Evolutionary conservation across 2,888 invertebrate genomes (phyloP).

Genomic region (Tenthredo amoena): DNA sequence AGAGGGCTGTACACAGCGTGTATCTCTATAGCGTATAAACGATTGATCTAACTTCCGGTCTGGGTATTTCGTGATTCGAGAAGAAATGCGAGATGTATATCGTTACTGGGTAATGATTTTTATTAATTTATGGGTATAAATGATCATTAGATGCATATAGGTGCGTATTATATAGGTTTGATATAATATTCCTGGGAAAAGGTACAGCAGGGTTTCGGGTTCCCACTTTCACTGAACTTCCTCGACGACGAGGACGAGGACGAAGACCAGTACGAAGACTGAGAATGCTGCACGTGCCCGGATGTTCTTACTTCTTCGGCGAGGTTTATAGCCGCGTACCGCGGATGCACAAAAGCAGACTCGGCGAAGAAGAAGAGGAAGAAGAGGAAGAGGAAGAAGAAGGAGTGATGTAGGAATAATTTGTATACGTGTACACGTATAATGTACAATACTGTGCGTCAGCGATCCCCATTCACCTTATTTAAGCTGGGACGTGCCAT

Average conservation of each 20-base stretch:
- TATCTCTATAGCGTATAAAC: background rate
- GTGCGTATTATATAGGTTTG: background rate
- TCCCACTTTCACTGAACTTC: slow-evolving; percentile 14
- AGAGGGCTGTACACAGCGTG: background rate
- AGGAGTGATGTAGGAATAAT: background rate
- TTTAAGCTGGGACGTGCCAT: background rate
- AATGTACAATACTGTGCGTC: background rate
- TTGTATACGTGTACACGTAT: background rate
- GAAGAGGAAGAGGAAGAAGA: background rate
- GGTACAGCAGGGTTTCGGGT: slow-evolving; percentile 6
- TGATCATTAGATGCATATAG: background rate
- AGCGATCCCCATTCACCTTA: slow-evolving; percentile 2
- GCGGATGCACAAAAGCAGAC: background rate
- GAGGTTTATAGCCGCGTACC: background rate
- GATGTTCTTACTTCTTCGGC: slow-evolving; percentile 32
- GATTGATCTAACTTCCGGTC: background rate
- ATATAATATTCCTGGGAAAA: slow-evolving; percentile 22
- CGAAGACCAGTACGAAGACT: background rate
- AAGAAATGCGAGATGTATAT: too few relatives aligned
- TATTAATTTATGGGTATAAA: background rate
- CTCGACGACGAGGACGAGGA: background rate
- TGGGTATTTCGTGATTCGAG: background rate
- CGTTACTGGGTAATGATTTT: background rate
- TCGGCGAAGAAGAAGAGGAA: background rate
- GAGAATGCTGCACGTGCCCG: slow-evolving; percentile 39